Conservation (phyloP, 2,888 invertebrate genomes). For the Tetragonula carbonaria region DNA sequence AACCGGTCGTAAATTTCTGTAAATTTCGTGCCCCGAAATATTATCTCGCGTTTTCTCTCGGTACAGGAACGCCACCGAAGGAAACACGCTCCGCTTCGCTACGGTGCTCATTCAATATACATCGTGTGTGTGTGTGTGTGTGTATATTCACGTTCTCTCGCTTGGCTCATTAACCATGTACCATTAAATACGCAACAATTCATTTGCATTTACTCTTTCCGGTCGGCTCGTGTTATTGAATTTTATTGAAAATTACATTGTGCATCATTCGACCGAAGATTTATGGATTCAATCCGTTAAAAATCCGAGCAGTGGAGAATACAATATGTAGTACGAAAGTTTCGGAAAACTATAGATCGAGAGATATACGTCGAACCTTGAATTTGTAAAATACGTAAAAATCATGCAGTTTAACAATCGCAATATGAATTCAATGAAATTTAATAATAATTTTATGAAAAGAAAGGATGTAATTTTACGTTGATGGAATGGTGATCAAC, state of each 20-base stretch:
- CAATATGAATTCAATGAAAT: too few species aligned
- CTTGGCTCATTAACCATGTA: background rate
- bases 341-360: too few species aligned
- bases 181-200: background rate
- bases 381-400: too few species aligned
- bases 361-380: too few species aligned
- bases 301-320: too few species aligned
- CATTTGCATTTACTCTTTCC: background rate
- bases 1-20: conserved; percentile 60
- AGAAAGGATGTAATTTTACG: too few species aligned
- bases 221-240: background rate
- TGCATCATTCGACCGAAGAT: too few species aligned
- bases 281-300: too few species aligned
- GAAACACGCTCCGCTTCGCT: background rate
- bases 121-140: background rate
- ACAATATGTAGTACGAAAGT: too few species aligned
- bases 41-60: conserved; percentile 28
- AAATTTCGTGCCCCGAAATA: conserved; percentile 52
- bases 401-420: too few species aligned
- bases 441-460: too few species aligned
- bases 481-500: too few species aligned
- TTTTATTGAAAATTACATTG: background rate
- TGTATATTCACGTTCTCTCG: background rate
- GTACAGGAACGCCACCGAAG: conserved; percentile 1
- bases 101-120: background rate